Conservation (phyloP, 1,140 invertebrate species). For the Meloidogyne chitwoodi region DNA sequence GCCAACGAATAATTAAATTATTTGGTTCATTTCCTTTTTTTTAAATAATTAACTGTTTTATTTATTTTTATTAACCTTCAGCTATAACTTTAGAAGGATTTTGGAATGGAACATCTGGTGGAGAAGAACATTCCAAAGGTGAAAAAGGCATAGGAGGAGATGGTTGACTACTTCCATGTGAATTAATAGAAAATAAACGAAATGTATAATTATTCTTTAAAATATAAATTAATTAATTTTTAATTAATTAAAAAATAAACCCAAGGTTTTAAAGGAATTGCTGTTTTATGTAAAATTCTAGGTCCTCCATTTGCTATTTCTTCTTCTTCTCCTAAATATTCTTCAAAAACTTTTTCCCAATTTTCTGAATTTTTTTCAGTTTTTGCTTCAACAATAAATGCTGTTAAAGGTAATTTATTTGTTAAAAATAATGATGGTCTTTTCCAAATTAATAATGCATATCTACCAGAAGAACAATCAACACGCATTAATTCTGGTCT, state of each 20-base stretch:
- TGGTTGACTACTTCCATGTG: constrained; percentile 81
- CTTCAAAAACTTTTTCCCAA: constrained; percentile 67
- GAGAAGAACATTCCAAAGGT: constrained; percentile 62
- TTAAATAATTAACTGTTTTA: background rate
- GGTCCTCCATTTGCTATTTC: background rate
- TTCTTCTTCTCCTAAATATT: constrained; percentile 21
- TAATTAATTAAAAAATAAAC: constrained; percentile 18
- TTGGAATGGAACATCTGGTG: constrained; percentile 45
- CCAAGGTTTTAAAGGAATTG: constrained; percentile 56
- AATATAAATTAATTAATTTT: background rate
- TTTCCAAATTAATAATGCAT: constrained; percentile 75
- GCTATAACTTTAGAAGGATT: constrained; percentile 83
- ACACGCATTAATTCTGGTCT: constrained; percentile 71
- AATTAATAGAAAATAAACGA: constrained; percentile 84
- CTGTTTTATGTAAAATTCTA: constrained; percentile 28
- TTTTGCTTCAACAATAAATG: constrained; percentile 72
- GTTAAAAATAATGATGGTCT: constrained; percentile 71
- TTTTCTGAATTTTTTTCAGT: constrained; percentile 86
- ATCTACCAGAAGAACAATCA: constrained; percentile 66
- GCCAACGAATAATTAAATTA: constrained; percentile 78
- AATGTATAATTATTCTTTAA: constrained; percentile 93
- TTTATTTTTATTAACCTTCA: constrained; percentile 65
- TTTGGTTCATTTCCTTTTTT: constrained; percentile 73
- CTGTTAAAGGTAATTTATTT: constrained; percentile 85
- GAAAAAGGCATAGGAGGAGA: constrained; percentile 66